These are phyloP conservation scores for Xyrauchen texanus DNA, from an alignment of 2,113 vertebrate species.

Conservation along the genomic window DNA sequence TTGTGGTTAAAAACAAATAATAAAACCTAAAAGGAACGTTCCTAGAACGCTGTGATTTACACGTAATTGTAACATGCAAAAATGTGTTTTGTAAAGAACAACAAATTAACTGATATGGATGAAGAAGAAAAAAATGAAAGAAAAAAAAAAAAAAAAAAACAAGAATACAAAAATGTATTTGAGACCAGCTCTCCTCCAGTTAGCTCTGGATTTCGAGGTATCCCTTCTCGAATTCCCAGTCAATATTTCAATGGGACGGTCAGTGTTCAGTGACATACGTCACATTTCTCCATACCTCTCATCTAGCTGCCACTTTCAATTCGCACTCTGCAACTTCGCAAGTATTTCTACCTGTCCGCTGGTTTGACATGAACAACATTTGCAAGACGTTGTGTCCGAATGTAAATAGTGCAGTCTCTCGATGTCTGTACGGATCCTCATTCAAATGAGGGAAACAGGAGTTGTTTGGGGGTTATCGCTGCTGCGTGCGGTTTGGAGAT, in stretches of 20 bases:
- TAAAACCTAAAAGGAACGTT: no score
- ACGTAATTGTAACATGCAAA: no score
- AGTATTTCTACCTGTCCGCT: background rate
- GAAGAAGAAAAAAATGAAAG: no score
- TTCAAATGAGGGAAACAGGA: background rate
- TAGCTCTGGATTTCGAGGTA: background rate
- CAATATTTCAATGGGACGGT: slow-evolving; percentile 12
- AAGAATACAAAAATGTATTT: background rate
- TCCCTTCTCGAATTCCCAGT: background rate
- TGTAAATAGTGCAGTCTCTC: background rate
- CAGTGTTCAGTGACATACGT: background rate
- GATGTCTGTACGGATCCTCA: background rate
- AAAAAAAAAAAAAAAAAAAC: background rate
- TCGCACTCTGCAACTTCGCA: slow-evolving; percentile 19
- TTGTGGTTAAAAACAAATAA: no score
- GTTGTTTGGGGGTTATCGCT: no score
- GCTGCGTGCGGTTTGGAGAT: background rate
- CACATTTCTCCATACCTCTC: slow-evolving; percentile 11
- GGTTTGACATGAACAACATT: background rate
- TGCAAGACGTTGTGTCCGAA: background rate
- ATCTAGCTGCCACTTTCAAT: slow-evolving; percentile 13
- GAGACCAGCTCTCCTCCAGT: no score
- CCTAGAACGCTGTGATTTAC: no score
- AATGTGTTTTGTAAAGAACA: no score
- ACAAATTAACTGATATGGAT: background rate